A percentile compares a stretch with the other conserved stretches of the same genome.
Conservation (phyloP, 2,113 vertebrate genomes). For the Coregonus clupeaformis region DNA sequence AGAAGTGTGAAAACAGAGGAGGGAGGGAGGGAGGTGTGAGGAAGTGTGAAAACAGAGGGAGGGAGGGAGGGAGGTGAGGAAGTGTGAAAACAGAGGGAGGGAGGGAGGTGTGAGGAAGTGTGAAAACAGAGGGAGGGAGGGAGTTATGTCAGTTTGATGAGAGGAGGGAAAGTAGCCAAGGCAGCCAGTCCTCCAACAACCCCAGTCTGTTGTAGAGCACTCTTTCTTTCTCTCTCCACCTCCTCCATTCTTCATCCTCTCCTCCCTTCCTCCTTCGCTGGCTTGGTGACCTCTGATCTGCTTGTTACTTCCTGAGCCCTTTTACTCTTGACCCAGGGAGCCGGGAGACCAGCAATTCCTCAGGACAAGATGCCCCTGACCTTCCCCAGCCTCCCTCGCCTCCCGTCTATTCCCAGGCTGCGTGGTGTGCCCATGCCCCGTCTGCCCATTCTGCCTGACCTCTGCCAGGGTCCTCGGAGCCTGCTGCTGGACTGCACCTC, state of each 20-base stretch:
- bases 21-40: no score
- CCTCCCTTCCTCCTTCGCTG: neutral
- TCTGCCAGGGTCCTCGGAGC: constrained; percentile 18
- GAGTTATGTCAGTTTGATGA: constrained; percentile 4
- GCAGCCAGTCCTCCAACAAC: no score
- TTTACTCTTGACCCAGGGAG: no score
- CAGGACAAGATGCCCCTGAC: neutral
- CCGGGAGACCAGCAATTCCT: neutral
- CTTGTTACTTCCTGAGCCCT: no score
- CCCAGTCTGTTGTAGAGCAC: neutral
- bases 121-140: neutral
- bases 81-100: neutral
- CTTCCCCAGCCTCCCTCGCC: neutral
- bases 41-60: neutral
- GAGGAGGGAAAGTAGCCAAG: neutral
- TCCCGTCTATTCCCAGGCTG: neutral
- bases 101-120: constrained; percentile 7
- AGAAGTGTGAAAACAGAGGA: neutral
- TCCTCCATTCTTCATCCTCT: neutral
- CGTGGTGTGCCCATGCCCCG: neutral
- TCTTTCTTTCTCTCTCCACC: neutral
- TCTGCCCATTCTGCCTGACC: constrained; percentile 17
- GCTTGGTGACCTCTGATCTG: no score
- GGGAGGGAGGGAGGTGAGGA: constrained; percentile 8
- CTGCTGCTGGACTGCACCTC: constrained; percentile 28